Base-by-base conservation (phyloP, 2,113 vertebrate genomes). In the Stigmatopora argus region DNA sequence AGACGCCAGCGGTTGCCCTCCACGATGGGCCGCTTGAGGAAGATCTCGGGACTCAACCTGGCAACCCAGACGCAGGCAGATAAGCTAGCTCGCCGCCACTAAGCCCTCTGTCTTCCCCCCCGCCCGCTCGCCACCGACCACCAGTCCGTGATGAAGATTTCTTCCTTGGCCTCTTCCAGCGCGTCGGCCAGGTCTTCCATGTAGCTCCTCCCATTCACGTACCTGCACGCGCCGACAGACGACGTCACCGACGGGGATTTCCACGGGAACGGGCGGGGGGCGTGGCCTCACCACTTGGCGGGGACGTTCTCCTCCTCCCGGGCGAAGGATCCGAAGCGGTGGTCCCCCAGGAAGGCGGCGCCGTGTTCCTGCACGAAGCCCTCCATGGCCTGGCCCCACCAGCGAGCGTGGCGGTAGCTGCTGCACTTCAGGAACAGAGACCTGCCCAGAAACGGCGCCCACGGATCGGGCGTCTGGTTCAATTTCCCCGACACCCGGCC, bases 121-220 rank as follows among this genome's bases (percentile, higher is more conserved):
- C 78, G 80, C 72, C 70, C 78, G 74, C 64, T 21, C 77, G 76
- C 73, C 74, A 78, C 95, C 21, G 82, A 98, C 97, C 96, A 99
- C 96, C 96, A 98, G 74, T 99, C 97, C 1, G 96, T 98, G 90
- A 99, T 98, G 86, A 98, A 98, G 81, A 98, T 98, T 71, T 98
- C 96, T 64, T 98, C 96, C 63, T 88, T 92, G 4, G 97, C 97
- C 6, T 90, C 93, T 82, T 99, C 96, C 74, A 99, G 92, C 34
- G 96, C 97, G 56, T 94, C 81, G 0, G 96, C 96, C 0, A 98
- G 90, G 1, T 99, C 97, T 85, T 95, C 93, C 75, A 98, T 99
- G 85, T 96, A 99, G 1, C 89, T 89, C 80, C 92, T 96, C 0
- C 95, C 94, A 21, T 98, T 98, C 7, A 98, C 94, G 52, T 98